Evolutionary conservation across 2,797 vertebrate species (phyloP).

Genomic region (Myotis vivesi): DNA sequence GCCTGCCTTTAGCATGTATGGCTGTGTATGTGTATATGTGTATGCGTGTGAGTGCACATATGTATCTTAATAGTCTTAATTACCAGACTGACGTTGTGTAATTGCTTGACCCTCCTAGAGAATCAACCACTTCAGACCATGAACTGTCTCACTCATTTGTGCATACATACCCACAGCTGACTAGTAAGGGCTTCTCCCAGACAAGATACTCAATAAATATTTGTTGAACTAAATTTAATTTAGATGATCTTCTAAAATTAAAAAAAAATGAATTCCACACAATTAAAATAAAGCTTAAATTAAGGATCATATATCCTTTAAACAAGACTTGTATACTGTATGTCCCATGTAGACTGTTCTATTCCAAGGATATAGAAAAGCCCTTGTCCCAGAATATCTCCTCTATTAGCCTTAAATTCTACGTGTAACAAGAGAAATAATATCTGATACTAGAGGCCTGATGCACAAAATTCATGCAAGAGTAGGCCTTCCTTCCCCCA

Average conservation of each 20-base stretch:
- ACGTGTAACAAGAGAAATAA: not conserved
- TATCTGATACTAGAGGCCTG: not conserved
- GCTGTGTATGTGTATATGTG: too few relatives aligned
- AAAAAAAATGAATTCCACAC: not conserved
- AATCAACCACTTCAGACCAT: not conserved
- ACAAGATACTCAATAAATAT: conserved; percentile 8
- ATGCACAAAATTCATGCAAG: too few relatives aligned
- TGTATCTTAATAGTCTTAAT: not conserved
- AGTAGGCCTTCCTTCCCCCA: too few relatives aligned
- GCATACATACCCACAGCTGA: not conserved
- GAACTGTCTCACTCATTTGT: not conserved
- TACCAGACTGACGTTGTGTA: not conserved
- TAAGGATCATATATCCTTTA: not conserved
- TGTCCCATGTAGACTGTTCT: not conserved
- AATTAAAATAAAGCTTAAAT: conserved; percentile 31
- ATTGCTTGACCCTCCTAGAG: not conserved
- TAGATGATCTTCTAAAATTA: not conserved
- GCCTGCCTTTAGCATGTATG: not conserved
- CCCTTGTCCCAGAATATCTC: not conserved
- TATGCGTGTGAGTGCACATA: too few relatives aligned
- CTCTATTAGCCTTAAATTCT: not conserved
- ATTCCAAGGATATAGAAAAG: not conserved
- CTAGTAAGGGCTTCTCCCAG: not conserved
- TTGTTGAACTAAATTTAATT: conserved; percentile 19
- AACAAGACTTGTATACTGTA: not conserved